Evolutionary conservation across 1,140 invertebrate species (phyloP), one percentile per base, ranked within the genome.

Genomic region (Vollenhovia emeryi): DNA sequence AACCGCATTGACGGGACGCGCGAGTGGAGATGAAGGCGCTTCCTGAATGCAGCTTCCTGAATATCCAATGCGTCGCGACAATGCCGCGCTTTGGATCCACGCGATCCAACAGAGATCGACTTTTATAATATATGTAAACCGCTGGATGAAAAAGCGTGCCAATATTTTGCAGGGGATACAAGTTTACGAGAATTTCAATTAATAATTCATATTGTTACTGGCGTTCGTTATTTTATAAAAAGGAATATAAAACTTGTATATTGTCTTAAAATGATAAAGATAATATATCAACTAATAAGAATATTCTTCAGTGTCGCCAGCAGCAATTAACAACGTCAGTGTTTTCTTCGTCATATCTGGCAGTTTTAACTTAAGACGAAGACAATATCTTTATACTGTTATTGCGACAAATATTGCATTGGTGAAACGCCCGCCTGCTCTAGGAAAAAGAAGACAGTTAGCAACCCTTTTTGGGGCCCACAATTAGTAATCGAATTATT

Each of bases 11-110:
- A 52, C 30, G 36, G 21, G 15, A 57, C 2, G 15, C 36, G 68
- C 40, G 48, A 8, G 52, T 13, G 68, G 82, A 85, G 68, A 88
- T 75, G 66, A 82, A 45, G 78, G 59, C 3, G 24, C 40, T 33
- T 27, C 59, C 30, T 64, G 60, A 52, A 8, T 33, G 13, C 43
- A n/a, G 36, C 66, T 71, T 82, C 78, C 78, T 68, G 64, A 57
- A 71, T 57, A 24, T 21, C 24, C 24, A 15, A 18, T 30, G 15
- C 5, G 15, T 27, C n/a, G 21, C 11, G 13, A 40, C 27, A 36
- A 43, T 21, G 13, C 13, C 4, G 21, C 3, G n/a, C 27, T 30
- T 73, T 40, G 55, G 6, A 79, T 71, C 27, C n/a, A 79, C 21
- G 21, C 24, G 55, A 68, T 50, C 15, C 36, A 71, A 71, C 5